Evolutionary conservation across 2,113 vertebrate genomes (phyloP), one percentile per base, ranked within the genome.

Genomic region (Heptranchias perlo): DNA sequence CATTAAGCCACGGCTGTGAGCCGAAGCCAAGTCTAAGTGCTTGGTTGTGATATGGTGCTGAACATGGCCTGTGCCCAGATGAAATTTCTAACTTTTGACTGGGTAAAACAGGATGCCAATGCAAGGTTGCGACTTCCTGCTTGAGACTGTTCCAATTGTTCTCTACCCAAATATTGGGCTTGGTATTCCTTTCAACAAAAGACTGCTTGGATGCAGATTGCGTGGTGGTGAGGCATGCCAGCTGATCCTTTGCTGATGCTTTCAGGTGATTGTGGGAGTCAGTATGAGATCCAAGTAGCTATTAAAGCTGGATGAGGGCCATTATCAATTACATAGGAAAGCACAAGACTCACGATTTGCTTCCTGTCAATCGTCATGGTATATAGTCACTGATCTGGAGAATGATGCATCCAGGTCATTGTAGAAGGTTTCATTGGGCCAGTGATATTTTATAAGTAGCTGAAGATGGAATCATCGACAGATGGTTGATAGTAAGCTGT

Each of bases 191-290:
- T 62, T 18, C 4, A 5, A 61, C 16, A 62, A 93, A 93, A 47
- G 2, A 7, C 16, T 44, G 35, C 16, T 61, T 62, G 58, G 61
- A 61, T 62, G 58, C 16, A 39, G 89, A 92, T n/a, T 62, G 18
- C 35, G 7, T 54, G 35, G 61, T 61, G 0, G 3, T 92, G 13
- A n/a, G 54, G 89, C n/a, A 39, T 92, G 58, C 87, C 35, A 93
- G n/a, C 39, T 82, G 78, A 39, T 8, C 18, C 31, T 64, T 39
- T 93, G 89, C 31, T 6, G n/a, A 62, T 62, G n/a, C 76, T 82
- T 87, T 93, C 89, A 93, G 58, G 89, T 93, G 58, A 93, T 64
- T n/a, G 58, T 93, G n/a, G 61, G 58, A 62, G 89, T 62, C 35
- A 93, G 58, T 39, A 1, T 93, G 25, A 93, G 89, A 62, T 64